Base-by-base conservation (phyloP, 1,140 invertebrate genomes). In the Drosophila grimshawi region DNA sequence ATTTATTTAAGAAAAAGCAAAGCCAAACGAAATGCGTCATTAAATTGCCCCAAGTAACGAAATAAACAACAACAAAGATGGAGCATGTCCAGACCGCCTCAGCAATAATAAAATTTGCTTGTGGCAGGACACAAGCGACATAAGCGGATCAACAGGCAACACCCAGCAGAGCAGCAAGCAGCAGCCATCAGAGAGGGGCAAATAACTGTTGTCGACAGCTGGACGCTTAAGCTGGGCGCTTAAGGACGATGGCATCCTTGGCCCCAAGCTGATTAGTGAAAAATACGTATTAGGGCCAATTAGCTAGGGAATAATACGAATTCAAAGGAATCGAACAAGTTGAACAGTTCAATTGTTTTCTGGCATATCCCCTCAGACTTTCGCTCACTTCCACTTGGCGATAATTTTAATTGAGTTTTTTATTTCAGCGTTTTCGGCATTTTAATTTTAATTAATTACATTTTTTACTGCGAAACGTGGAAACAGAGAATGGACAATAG, bases 51-150 rank as follows among this genome's bases (percentile, higher is more conserved):
- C 8, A 61, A 60, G 33, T 4, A 67, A 39, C 41, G 48, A 46
- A 37, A 65, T 11, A 68, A 30, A n/a, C 10, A 3, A 27, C 30
- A 33, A 33, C 33, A 33, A 2, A 0, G 5, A 33, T 5, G 5
- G 5, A 29, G 45, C 59, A 64, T 10, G 53, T 48, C 7, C 29
- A 43, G 10, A n/a, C 35, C 3, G 6, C 51, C 45, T 29, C 46
- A 66, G 51, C 30, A 69, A 80, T 89, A 83, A 78, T 88, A 80
- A 71, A 77, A 86, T 83, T 80, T 80, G 68, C 77, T 63, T 88
- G 70, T 65, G 71, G 78, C 81, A 68, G 49, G 41, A 35, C 66
- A 35, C 48, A 49, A 59, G 73, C 76, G 57, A 75, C 60, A 76
- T 82, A 83, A 88, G 80, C 83, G 6, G 80, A 76, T 88, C 85